Evolutionary conservation across 2,888 invertebrate genomes (phyloP).

Genomic region (Capitulum mitella): DNA sequence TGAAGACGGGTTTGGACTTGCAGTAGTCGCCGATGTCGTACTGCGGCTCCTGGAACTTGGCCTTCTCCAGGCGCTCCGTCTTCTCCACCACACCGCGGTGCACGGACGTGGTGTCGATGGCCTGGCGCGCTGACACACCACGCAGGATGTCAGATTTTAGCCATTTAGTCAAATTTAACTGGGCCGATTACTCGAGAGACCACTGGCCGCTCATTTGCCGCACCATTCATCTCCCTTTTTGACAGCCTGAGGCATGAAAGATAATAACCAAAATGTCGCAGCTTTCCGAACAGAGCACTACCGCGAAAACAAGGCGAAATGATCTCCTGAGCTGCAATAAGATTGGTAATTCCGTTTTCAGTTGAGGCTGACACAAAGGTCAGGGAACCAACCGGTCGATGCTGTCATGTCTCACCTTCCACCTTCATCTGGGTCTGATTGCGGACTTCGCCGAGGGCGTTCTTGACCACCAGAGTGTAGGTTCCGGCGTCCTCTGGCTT

Average conservation of each 20-base stretch:
- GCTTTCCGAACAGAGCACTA: too few species aligned
- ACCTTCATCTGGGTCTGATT: constrained; percentile 74
- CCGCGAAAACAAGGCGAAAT: too few species aligned
- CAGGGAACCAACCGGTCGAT: too few species aligned
- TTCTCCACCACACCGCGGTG: constrained; percentile 78
- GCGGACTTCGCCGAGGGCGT: constrained; percentile 81
- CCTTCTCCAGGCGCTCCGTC: constrained; percentile 75
- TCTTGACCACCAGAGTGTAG: constrained; percentile 87
- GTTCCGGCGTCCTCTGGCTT: constrained; percentile 86
- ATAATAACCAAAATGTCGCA: too few species aligned
- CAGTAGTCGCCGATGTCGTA: constrained; percentile 87
- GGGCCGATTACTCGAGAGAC: too few species aligned
- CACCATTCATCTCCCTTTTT: too few species aligned
- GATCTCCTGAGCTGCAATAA: too few species aligned
- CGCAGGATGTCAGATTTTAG: not conserved
- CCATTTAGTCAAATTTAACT: too few species aligned
- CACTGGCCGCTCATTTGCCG: too few species aligned
- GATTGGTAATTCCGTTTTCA: too few species aligned
- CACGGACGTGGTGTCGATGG: constrained; percentile 83
- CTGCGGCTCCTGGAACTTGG: constrained; percentile 75
- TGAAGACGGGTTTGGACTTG: constrained; percentile 89
- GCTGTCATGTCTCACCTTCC: constrained; percentile 81
- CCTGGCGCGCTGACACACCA: constrained; percentile 67
- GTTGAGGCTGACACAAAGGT: too few species aligned
- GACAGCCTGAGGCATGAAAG: too few species aligned